Evolutionary conservation across 2,113 vertebrate species (phyloP).

Genomic region (Thalassarche chlororhynchos): DNA sequence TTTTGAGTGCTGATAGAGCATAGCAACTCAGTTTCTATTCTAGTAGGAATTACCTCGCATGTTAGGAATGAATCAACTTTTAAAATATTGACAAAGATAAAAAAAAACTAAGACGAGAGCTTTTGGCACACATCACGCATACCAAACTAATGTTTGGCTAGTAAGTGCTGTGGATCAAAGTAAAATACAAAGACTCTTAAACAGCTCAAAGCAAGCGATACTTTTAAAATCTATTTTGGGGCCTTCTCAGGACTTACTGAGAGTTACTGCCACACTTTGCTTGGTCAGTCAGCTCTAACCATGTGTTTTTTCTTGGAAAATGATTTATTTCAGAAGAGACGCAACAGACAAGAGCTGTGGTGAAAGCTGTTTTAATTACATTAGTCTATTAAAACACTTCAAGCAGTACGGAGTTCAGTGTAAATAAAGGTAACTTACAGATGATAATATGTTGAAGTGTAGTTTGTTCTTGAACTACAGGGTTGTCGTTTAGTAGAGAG

Average conservation of each 20-base stretch:
- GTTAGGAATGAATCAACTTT: not conserved
- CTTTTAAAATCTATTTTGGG: not conserved
- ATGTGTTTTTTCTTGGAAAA: not conserved
- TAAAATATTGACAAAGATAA: constrained; percentile 11
- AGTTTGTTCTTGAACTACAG: not conserved
- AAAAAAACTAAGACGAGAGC: not conserved
- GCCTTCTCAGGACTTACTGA: not conserved
- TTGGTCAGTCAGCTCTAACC: not conserved
- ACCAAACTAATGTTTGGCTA: not conserved
- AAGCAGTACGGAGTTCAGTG: not conserved
- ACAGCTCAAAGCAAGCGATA: not conserved
- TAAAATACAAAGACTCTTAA: not conserved
- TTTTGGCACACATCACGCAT: not conserved
- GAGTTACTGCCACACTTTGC: not conserved
- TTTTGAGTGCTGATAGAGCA: not conserved
- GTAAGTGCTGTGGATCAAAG: not conserved
- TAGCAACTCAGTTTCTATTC: not conserved
- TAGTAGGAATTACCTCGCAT: not conserved
- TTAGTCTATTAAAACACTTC: not conserved
- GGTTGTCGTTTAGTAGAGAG: not conserved
- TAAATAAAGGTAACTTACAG: not conserved
- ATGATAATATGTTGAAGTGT: not conserved
- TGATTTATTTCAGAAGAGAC: not conserved
- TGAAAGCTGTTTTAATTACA: not conserved
- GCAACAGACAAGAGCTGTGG: not conserved